Conservation (phyloP, 2,797 vertebrate genomes). For the Siniperca obscura region DNA sequence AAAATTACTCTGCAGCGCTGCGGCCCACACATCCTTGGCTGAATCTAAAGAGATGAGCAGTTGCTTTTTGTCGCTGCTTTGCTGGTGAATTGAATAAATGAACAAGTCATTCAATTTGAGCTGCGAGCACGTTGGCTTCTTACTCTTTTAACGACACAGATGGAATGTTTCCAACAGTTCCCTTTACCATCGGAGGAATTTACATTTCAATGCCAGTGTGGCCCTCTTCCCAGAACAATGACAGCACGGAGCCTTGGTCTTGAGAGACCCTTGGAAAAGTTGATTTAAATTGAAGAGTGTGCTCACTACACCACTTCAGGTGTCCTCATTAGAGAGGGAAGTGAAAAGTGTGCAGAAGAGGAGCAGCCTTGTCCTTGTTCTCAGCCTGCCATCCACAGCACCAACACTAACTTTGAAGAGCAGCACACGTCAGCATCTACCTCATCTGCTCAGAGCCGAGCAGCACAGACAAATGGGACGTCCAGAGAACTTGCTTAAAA, state of each 20-base stretch:
- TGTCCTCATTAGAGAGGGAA: constrained; percentile 12
- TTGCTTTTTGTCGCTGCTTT: constrained; percentile 65
- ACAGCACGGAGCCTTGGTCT: constrained; percentile 62
- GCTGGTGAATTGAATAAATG: constrained; percentile 76
- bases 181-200: constrained; percentile 62
- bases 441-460: not conserved
- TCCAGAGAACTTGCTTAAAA: not conserved
- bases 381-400: not conserved
- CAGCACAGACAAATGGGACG: constrained; percentile 19
- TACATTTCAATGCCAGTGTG: constrained; percentile 56
- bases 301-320: constrained; percentile 66
- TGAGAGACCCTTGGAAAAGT: constrained; percentile 65
- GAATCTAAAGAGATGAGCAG: constrained; percentile 74
- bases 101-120: constrained; percentile 65
- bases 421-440: not conserved
- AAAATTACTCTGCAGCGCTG: constrained; percentile 31
- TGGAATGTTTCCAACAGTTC: constrained; percentile 66
- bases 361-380: constrained; percentile 52
- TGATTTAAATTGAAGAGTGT: constrained; percentile 64
- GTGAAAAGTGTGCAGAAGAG: constrained; percentile 35
- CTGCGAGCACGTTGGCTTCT: constrained; percentile 54
- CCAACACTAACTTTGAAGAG: constrained; percentile 31
- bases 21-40: constrained; percentile 68
- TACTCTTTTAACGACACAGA: constrained; percentile 57
- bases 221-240: constrained; percentile 57